phyloP scores from a whole-genome alignment of 2,888 invertebrate species.

The Pandemis corylana region DNA sequence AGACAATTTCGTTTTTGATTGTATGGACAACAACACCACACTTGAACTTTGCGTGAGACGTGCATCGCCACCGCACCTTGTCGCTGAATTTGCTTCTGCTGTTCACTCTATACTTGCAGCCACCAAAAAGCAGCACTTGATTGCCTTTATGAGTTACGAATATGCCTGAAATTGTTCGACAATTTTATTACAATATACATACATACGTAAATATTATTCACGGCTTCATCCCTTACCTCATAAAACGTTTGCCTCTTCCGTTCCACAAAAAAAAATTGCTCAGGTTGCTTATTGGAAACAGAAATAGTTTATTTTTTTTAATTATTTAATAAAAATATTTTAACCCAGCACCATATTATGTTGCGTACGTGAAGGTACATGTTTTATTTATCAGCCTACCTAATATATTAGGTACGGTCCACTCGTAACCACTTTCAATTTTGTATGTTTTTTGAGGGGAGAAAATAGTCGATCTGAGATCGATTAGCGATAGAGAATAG shows the following conservation, averaged over 20 bases:
- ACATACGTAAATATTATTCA: no score
- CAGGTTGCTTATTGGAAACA: neutral
- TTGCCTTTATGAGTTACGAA: conserved; percentile 44
- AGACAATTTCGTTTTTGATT: conserved; percentile 43
- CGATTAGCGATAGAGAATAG: no score
- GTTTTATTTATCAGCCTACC: no score
- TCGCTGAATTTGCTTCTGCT: conserved; percentile 49
- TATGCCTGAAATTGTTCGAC: conserved; percentile 5
- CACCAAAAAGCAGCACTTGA: conserved; percentile 44
- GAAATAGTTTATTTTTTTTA: neutral
- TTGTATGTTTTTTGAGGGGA: no score
- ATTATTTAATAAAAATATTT: neutral
- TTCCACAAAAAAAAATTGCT: no score
- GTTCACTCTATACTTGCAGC: conserved; percentile 47
- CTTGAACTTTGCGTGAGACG: conserved; percentile 44
- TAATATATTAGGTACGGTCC: no score
- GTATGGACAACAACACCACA: conserved; percentile 48
- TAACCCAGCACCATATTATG: neutral
- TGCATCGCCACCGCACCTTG: conserved; percentile 54
- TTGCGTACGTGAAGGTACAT: neutral
- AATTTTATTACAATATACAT: neutral
- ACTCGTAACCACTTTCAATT: no score
- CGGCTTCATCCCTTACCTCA: no score
- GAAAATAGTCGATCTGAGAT: no score
- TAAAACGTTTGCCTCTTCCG: no score